Evolutionary conservation across 2,888 invertebrate genomes (phyloP).

Genomic region (Leptodirus hochenwartii): DNA sequence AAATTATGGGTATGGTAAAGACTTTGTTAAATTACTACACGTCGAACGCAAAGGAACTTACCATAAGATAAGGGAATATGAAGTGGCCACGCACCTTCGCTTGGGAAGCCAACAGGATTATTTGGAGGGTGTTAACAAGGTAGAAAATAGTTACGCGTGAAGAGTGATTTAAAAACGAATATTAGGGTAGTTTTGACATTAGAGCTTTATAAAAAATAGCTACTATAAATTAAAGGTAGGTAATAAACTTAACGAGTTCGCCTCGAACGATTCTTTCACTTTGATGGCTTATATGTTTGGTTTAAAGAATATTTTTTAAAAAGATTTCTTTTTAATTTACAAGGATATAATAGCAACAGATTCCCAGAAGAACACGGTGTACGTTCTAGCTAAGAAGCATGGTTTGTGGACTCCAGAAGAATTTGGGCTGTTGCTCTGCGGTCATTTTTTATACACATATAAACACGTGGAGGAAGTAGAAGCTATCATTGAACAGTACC

Average conservation of each 20-base stretch:
- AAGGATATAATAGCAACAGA: slow-evolving; percentile 67
- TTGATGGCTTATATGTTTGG: too few relatives aligned
- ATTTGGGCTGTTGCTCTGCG: slow-evolving; percentile 53
- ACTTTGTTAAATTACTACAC: slow-evolving; percentile 53
- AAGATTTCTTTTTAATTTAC: too few relatives aligned
- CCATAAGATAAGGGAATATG: slow-evolving; percentile 56
- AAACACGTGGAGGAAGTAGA: slow-evolving; percentile 52
- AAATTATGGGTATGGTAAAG: slow-evolving; percentile 56
- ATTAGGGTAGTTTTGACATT: too few relatives aligned
- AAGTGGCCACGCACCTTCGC: slow-evolving; percentile 53
- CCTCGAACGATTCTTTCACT: too few relatives aligned
- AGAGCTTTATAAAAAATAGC: too few relatives aligned
- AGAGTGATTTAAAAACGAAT: too few relatives aligned
- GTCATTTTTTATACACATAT: slow-evolving; percentile 58
- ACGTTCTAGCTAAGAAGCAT: slow-evolving; percentile 57
- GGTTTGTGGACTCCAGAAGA: slow-evolving; percentile 61
- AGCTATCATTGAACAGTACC: slow-evolving; percentile 53
- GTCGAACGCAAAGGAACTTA: slow-evolving; percentile 45
- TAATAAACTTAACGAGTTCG: too few relatives aligned
- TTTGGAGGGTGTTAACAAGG: slow-evolving; percentile 51
- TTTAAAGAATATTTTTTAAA: too few relatives aligned
- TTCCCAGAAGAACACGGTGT: slow-evolving; percentile 69
- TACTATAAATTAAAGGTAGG: too few relatives aligned
- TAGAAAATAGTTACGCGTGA: too few relatives aligned
- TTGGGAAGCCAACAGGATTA: slow-evolving; percentile 53